Conservation (phyloP, 2,113 vertebrate species). For the Ibidorhyncha struthersii region DNA sequence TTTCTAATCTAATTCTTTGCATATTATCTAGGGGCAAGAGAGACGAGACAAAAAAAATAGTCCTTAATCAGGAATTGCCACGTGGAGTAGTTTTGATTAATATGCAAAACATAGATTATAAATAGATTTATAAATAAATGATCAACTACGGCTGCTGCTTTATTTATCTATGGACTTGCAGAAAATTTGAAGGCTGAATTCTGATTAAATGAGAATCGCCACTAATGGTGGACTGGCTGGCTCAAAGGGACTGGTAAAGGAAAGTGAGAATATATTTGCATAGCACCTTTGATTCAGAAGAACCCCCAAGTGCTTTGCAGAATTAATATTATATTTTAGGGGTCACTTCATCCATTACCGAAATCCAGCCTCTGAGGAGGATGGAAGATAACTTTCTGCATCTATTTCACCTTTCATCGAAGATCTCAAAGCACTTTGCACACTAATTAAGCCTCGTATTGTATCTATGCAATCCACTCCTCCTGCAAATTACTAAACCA, state of each 20-base stretch:
- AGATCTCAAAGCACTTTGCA: slow-evolving; percentile 45
- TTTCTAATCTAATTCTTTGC: slow-evolving; percentile 73
- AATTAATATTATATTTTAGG: slow-evolving; percentile 62
- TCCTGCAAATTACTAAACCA: neutral
- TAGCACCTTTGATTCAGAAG: slow-evolving; percentile 58
- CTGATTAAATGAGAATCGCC: slow-evolving; percentile 70
- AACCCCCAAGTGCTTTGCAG: slow-evolving; percentile 24
- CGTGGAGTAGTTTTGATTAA: slow-evolving; percentile 64
- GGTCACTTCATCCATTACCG: slow-evolving; percentile 44
- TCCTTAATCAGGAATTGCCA: slow-evolving; percentile 65
- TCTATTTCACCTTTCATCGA: slow-evolving; percentile 12
- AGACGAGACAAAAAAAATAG: slow-evolving; percentile 13
- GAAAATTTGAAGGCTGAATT: slow-evolving; percentile 64
- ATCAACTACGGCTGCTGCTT: slow-evolving; percentile 60
- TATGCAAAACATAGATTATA: slow-evolving; percentile 71
- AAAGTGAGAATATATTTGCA: slow-evolving; percentile 54
- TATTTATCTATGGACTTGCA: slow-evolving; percentile 71
- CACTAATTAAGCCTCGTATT: slow-evolving; percentile 35
- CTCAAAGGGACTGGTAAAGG: slow-evolving; percentile 26
- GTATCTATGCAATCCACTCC: neutral
- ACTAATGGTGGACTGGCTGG: slow-evolving; percentile 31
- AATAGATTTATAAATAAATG: slow-evolving; percentile 76
- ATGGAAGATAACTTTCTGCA: slow-evolving; percentile 9
- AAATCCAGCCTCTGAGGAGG: slow-evolving; percentile 14
- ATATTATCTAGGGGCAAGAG: slow-evolving; percentile 53